Base-by-base conservation (phyloP, 2,888 invertebrate species). In the Drosophila quinaria region DNA sequence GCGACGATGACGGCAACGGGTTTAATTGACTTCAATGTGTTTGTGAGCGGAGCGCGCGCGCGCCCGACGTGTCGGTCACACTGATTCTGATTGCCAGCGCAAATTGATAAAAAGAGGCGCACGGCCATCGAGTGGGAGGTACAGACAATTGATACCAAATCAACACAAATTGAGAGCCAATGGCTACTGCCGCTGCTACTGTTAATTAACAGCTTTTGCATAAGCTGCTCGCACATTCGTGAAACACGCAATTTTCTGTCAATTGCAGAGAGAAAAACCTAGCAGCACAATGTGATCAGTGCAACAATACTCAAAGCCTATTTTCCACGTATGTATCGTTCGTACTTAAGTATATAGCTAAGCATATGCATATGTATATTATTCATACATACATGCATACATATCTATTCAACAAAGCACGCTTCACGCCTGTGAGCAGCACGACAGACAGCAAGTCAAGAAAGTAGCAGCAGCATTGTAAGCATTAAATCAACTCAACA, bases 21-120 rank as follows among this genome's bases (percentile, higher is more conserved):
- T 83, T 83, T 83, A 83, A 83, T 83, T 86, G 81, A 77, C 72
- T 74, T 77, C 69, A 51, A 61, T 83, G 79, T 81, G 47, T 82
- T 66, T 69, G 81, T 86, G 76, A 83, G 73, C 61, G 56, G 70
- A 63, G 70, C 59, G 66, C 70, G 61, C 63, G 55, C 66, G 46
- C 37, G n/a, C 9, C 31, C 22, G 15, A 42, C 61, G 62, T 15
- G 54, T 52, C 54, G 59, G 54, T 62, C 67, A 62, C 75, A 54
- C 58, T 66, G 71, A 65, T 70, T 74, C 69, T 74, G 78, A 84
- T 84, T 84, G 81, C 70, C 81, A 69, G 60, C 77, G 47, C 82
- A 74, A 82, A 80, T 78, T 85, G 74, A 85, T 80, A 82, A 78
- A 70, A 37, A 31, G 15, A 66, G 42, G 17, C 55, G 22, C 46